Evolutionary conservation across 2,797 vertebrate species (phyloP), one percentile per base, ranked within the genome.

Genomic region (Margarornis squamiger): DNA sequence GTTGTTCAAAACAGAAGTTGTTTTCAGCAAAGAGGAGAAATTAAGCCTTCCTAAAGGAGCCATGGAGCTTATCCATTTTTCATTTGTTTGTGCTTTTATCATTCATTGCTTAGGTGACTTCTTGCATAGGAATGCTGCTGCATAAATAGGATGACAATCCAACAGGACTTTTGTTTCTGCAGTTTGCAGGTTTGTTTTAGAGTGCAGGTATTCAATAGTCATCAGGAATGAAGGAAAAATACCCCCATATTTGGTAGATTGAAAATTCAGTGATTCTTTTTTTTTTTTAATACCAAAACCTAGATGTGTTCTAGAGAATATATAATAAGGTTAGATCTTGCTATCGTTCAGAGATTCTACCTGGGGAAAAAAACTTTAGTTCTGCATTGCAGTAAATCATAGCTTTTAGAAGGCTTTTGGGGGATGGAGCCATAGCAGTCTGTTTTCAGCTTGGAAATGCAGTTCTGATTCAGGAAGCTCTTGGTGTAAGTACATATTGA

Each of bases 21-120:
- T 68, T 51, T 72, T 92, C 79, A 67, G 51, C 39, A 70, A 84
- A 67, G 72, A 88, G 26, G 21, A 82, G 63, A 92, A 94, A 79
- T 70, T 66, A 78, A 81, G 34, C 62, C 54, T 91, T 72, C 70
- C 48, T 75, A 39, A 57, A 91, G 34, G 38, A 91, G n/a, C 38
- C 21, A 45, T 24, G 29, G 43, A 86, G 23, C 61, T 96, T 74
- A 96, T 92, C 55, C 29, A 79, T 93, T 94, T 96, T 96, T 92
- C 58, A 90, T 94, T 90, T 94, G 41, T 85, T 95, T 93, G 24
- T 89, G 70, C 52, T 91, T 91, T 86, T 90, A 70, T 92, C 54
- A 34, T 92, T 77, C 52, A 39, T 59, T 12, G 2, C 86, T 88
- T 77, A 41, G 62, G 32, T 84, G 52, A 80, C 51, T 79, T 74